A percentile compares a stretch with the other conserved stretches of the same genome.
Evolutionary conservation across 2,797 vertebrate species (phyloP).

Genomic region (Sebastes goodei): DNA sequence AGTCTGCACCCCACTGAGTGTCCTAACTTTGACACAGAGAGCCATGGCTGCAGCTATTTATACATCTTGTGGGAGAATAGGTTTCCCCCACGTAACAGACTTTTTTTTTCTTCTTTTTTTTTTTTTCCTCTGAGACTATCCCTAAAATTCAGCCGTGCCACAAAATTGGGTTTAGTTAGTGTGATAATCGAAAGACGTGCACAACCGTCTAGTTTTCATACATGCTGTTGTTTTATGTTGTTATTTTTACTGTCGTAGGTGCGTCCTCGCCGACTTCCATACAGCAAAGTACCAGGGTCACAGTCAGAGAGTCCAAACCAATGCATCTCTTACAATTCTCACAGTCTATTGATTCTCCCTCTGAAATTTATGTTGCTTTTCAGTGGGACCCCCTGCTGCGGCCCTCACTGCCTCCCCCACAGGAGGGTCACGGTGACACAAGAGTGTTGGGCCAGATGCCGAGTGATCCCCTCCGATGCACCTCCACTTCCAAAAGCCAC

Average conservation of each 20-base stretch:
- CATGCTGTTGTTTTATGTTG: slow-evolving; percentile 39
- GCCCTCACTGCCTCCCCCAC: slow-evolving; percentile 80
- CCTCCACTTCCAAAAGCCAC: slow-evolving; percentile 74
- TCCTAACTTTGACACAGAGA: slow-evolving; percentile 87
- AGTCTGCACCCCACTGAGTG: slow-evolving; percentile 86
- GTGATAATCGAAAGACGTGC: slow-evolving; percentile 22
- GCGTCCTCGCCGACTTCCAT: slow-evolving; percentile 38
- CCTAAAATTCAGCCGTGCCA: slow-evolving; percentile 24
- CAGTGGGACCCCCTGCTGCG: slow-evolving; percentile 79
- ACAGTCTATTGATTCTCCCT: slow-evolving; percentile 81
- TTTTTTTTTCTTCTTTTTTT: background rate
- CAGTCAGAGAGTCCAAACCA: slow-evolving; percentile 74
- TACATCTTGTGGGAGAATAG: slow-evolving; percentile 83
- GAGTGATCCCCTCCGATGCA: slow-evolving; percentile 84
- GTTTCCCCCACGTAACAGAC: slow-evolving; percentile 67
- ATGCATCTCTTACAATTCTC: slow-evolving; percentile 81
- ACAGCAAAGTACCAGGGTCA: slow-evolving; percentile 56
- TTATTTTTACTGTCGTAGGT: slow-evolving; percentile 37
- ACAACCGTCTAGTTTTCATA: slow-evolving; percentile 15
- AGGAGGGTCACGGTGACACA: slow-evolving; percentile 82
- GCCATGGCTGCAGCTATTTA: slow-evolving; percentile 83
- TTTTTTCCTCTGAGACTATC: slow-evolving; percentile 37
- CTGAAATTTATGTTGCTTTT: slow-evolving; percentile 89
- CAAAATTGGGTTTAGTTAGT: slow-evolving; percentile 16
- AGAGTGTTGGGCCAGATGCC: slow-evolving; percentile 86